A percentile compares a stretch with the other conserved stretches of the same genome.
These are phyloP conservation scores for Phyllostomus discolor DNA, from an alignment of 2,113 vertebrate species.

Conservation along the genomic window DNA sequence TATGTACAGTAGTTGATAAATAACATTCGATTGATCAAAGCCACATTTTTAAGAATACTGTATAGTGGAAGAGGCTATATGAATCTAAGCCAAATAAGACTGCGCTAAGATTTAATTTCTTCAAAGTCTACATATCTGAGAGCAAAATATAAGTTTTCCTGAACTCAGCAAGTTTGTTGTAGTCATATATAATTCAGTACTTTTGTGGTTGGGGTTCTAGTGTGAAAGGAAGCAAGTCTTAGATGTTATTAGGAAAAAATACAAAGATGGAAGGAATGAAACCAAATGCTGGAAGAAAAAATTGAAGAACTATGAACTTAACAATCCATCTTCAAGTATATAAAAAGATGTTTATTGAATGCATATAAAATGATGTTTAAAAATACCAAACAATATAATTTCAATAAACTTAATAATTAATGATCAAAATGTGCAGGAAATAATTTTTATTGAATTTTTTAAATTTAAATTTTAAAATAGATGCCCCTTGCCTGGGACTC, in stretches of 20 bases:
- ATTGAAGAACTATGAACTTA: not conserved
- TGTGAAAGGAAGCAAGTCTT: not conserved
- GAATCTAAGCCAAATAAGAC: not conserved
- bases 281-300: not conserved
- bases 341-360: not conserved
- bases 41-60: not conserved
- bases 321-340: not conserved
- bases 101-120: not conserved
- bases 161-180: not conserved
- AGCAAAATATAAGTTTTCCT: not conserved
- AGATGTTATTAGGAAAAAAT: not conserved
- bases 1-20: not conserved
- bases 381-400: not conserved
- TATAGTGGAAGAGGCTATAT: not conserved
- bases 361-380: not conserved
- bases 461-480: not conserved
- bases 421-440: not conserved
- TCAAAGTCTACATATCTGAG: not conserved
- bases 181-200: not conserved
- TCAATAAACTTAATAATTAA: not conserved
- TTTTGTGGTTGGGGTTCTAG: not conserved
- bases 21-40: not conserved
- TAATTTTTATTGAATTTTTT: too few species aligned
- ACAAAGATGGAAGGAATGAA: not conserved
- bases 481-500: not conserved